Evolutionary conservation across 2,888 invertebrate species (phyloP), one percentile per base, ranked within the genome.

Genomic region (Trachelus iudaicus): DNA sequence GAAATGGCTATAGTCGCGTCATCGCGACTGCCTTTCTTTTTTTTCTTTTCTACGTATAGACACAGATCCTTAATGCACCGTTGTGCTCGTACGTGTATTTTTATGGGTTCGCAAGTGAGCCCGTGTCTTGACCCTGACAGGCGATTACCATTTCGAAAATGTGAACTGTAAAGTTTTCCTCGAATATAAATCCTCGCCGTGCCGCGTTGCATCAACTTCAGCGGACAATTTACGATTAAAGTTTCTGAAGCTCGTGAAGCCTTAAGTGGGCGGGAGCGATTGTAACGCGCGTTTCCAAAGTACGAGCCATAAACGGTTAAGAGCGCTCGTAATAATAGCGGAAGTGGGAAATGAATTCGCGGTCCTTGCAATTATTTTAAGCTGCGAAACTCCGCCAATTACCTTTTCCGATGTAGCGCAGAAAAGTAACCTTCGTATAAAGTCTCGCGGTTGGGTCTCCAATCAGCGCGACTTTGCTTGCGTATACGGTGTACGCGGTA

Each of bases 151-250:
- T 56, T 23, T 23, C 9, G 23, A 56, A 56, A 56, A 56, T 56
- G 56, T 23, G 23, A 56, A 3, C 56, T 23, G 23, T 3, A 56
- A 56, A 23, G 23, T 23, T 56, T 56, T 56, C 56, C 9, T 23
- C 3, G 56, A 56, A 56, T 56, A 23, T 56, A 82, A 85, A 83
- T 83, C 79, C 80, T 81, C 78, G 81, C 79, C 75, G 79, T 80
- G 81, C 77, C 77, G 37, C 82, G 81, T 82, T 82, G 79, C 80
- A 81, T 83, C 85, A 81, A 83, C 79, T 83, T 81, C 76, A 79
- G 79, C 75, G 35, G 77, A 76, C 82, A 83, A 85, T 85, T 82
- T 83, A 83, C 81, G 82, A 79, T 76, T 71, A 71, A 81, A 81
- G 77, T 56, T 83, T 83, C 75, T 81, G 77, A 34, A 73, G 81